phyloP scores from a whole-genome alignment of 1,140 invertebrate genomes.

The Myzus persicae region DNA sequence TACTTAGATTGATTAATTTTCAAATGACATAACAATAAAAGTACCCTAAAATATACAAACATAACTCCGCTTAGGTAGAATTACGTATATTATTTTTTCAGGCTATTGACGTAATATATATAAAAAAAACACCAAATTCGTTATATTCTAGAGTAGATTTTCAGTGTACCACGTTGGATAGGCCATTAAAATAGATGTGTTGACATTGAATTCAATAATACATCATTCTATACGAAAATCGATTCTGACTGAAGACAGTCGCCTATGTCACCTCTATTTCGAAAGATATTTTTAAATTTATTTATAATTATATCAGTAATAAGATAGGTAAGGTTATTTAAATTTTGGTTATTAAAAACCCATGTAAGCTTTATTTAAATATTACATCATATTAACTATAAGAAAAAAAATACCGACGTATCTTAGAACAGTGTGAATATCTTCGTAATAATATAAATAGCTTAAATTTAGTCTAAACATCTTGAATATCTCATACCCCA shows the following conservation, averaged over 20 bases:
- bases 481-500: not conserved
- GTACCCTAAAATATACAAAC: not conserved
- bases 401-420: not conserved
- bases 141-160: not conserved
- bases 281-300: not conserved
- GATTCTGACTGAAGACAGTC: not conserved
- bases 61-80: not conserved
- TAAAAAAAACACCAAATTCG: not conserved
- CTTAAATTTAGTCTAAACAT: not conserved
- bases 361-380: not conserved
- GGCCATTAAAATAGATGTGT: not conserved
- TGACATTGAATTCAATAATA: not conserved
- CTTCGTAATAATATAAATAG: not conserved
- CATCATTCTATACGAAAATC: not conserved
- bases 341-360: not conserved
- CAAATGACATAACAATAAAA: not conserved
- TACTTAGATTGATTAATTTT: conserved; percentile 25
- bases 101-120: not conserved
- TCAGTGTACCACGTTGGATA: not conserved
- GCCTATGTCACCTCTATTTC: not conserved
- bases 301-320: not conserved
- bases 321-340: not conserved
- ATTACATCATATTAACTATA: not conserved
- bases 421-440: not conserved
- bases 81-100: not conserved